These are phyloP conservation scores for Drosophila watanabei DNA, from an alignment of 1,140 invertebrate genomes.

Conservation along the genomic window DNA sequence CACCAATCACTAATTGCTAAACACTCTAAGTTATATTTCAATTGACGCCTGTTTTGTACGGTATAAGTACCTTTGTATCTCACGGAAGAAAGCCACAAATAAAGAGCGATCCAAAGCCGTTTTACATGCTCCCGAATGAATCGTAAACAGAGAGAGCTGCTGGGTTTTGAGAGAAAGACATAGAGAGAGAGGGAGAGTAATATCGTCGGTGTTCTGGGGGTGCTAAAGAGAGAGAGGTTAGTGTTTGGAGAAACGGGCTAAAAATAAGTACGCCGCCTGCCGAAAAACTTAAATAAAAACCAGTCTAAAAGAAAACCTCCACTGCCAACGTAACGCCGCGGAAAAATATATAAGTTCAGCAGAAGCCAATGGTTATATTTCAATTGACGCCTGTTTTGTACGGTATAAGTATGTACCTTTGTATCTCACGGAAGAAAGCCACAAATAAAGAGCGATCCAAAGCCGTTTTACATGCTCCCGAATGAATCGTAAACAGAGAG, in stretches of 20 bases:
- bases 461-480: not conserved
- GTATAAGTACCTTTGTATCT: conserved; percentile 39
- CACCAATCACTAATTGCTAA: conserved; percentile 11
- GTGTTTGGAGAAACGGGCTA: conserved; percentile 63
- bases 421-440: conserved; percentile 24
- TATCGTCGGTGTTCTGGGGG: not conserved
- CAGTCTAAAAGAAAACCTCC: conserved; percentile 18
- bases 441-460: conserved; percentile 39
- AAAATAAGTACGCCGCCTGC: conserved; percentile 54
- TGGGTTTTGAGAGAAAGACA: not conserved
- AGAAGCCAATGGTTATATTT: conserved; percentile 21
- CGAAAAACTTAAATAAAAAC: conserved; percentile 8
- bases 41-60: conserved; percentile 51
- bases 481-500: conserved; percentile 9
- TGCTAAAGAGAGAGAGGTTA: not conserved
- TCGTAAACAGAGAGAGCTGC: conserved; percentile 17
- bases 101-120: conserved; percentile 26
- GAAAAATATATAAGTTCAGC: conserved; percentile 3
- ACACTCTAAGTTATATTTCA: conserved; percentile 28
- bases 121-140: not conserved
- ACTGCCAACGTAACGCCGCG: conserved; percentile 29
- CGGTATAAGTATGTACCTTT: conserved; percentile 34
- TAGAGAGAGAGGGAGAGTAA: not conserved
- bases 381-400: conserved; percentile 50
- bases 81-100: conserved; percentile 27